Evolutionary conservation across 2,113 vertebrate species (phyloP).

Genomic region (Azemiops feae): DNA sequence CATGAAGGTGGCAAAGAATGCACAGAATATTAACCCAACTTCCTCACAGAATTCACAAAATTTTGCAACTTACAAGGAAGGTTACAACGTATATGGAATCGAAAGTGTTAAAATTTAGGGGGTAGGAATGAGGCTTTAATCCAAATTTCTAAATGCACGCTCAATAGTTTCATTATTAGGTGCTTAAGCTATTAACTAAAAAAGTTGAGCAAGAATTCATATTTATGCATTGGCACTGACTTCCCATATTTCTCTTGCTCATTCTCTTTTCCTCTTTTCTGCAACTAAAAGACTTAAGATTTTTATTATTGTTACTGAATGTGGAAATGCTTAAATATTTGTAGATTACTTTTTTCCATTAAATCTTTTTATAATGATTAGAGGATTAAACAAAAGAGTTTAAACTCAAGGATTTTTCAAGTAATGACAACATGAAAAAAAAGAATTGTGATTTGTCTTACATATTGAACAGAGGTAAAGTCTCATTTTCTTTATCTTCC

Average conservation of each 20-base stretch:
- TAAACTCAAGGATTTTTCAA: constrained; percentile 56
- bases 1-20: constrained; percentile 99
- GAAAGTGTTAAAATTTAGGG: constrained; percentile 99
- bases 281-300: constrained; percentile 58
- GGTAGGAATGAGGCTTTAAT: constrained; percentile 99
- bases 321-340: constrained; percentile 64
- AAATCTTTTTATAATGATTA: constrained; percentile 67
- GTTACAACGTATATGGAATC: constrained; percentile 99
- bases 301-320: constrained; percentile 59
- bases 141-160: constrained; percentile 90
- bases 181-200: constrained; percentile 85
- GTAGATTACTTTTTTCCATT: constrained; percentile 43
- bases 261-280: constrained; percentile 38
- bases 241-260: constrained; percentile 33
- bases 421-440: constrained; percentile 55
- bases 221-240: constrained; percentile 71
- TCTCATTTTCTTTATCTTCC: constrained; percentile 56
- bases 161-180: constrained; percentile 82
- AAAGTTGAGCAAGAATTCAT: constrained; percentile 82
- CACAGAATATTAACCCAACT: constrained; percentile 99
- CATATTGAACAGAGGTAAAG: constrained; percentile 54
- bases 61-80: constrained; percentile 99
- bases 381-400: constrained; percentile 59
- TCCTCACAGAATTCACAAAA: constrained; percentile 99
- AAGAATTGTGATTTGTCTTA: constrained; percentile 53